A percentile compares a stretch with the other conserved stretches of the same genome.
These are phyloP conservation scores for Spatulosminthurus flaviceps DNA, from an alignment of 2,888 invertebrate species.

Conservation along the genomic window DNA sequence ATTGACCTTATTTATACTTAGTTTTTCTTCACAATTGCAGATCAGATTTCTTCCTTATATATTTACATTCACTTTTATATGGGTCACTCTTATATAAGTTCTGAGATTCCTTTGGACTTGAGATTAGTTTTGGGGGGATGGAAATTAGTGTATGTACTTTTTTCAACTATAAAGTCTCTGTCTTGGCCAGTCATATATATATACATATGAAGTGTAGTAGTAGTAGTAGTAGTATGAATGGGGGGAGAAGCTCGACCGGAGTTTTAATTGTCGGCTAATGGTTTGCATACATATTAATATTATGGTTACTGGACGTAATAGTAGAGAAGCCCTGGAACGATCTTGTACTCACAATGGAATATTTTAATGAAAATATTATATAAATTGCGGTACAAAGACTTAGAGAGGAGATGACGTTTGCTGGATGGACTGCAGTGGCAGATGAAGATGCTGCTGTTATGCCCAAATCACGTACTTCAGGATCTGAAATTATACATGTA, in stretches of 20 bases:
- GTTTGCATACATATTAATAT: conserved; percentile 5
- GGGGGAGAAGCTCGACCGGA: conserved; percentile 37
- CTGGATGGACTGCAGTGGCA: conserved; percentile 60
- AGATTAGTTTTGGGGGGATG: not conserved
- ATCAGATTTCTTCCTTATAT: no score
- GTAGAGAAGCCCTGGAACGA: conserved; percentile 16
- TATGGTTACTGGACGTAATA: conserved; percentile 35
- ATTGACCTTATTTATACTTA: no score
- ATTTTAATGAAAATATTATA: conserved; percentile 37
- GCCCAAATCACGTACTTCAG: conserved; percentile 63
- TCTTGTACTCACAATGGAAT: conserved; percentile 34
- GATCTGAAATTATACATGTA: conserved; percentile 56
- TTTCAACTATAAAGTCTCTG: not conserved
- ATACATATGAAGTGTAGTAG: no score
- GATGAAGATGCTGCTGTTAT: conserved; percentile 63
- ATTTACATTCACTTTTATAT: no score
- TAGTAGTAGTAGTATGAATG: no score
- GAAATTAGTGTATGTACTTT: no score
- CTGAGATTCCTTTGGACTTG: not conserved
- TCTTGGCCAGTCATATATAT: not conserved
- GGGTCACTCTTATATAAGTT: no score
- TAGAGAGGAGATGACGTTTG: conserved; percentile 46
- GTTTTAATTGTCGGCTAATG: conserved; percentile 27
- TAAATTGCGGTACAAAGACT: conserved; percentile 49
- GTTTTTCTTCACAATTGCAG: no score